Percentiles rank a stretch among this genome's conserved stretches.
Conservation (phyloP, 2,888 invertebrate species). For the Tiliacea citrago region DNA sequence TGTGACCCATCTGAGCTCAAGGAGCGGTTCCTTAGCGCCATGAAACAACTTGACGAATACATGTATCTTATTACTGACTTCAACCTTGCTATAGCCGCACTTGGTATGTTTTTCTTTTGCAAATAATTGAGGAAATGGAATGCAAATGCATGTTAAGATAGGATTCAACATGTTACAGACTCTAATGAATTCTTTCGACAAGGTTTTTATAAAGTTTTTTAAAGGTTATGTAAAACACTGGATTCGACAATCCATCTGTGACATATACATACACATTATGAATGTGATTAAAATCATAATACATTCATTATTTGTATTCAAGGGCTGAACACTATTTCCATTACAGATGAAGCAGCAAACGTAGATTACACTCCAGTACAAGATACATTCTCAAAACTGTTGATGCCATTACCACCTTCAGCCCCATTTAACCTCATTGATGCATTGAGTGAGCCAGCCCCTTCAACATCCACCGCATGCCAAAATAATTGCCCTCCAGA, state of each 20-base stretch:
- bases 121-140: constrained; percentile 1
- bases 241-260: too few relatives aligned
- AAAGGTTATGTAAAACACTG: too few relatives aligned
- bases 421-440: constrained; percentile 79
- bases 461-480: constrained; percentile 77
- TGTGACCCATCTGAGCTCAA: constrained; percentile 84
- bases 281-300: constrained; percentile 1
- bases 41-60: constrained; percentile 85
- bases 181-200: background rate
- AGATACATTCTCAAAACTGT: constrained; percentile 67
- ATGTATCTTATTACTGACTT: constrained; percentile 86
- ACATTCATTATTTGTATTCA: background rate
- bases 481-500: constrained; percentile 74
- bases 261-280: background rate
- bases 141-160: background rate
- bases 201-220: background rate
- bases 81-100: constrained; percentile 78
- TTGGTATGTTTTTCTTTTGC: constrained; percentile 72
- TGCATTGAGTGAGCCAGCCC: constrained; percentile 79
- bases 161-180: background rate
- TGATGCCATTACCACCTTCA: constrained; percentile 44
- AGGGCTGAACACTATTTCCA: background rate
- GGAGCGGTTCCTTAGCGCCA: constrained; percentile 80
- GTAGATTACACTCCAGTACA: constrained; percentile 78
- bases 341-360: constrained; percentile 72